These are phyloP conservation scores for Xenopus borealis DNA, from an alignment of 2,113 vertebrate species.

Conservation along the genomic window DNA sequence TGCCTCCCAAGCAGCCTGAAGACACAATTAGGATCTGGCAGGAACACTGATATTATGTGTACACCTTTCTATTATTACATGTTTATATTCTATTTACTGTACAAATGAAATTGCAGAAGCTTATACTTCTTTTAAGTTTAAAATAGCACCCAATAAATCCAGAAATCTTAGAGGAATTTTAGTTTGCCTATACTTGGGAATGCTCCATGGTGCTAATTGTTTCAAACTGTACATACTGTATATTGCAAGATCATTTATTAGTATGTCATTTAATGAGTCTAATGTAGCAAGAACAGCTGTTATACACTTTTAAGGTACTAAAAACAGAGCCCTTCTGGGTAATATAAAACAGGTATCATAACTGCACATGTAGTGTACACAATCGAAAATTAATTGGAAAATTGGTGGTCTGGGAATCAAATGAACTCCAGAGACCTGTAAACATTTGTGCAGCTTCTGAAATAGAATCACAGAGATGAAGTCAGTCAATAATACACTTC, in stretches of 20 bases:
- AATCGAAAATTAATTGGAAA: constrained; percentile 57
- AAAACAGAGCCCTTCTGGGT: constrained; percentile 51
- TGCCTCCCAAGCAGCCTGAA: no score
- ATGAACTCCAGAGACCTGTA: constrained; percentile 46
- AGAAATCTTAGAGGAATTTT: no score
- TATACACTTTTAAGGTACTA: constrained; percentile 50
- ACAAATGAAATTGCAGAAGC: no score
- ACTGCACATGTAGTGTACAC: constrained; percentile 43
- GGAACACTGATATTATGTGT: no score
- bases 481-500: constrained; percentile 51
- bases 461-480: constrained; percentile 42
- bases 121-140: no score
- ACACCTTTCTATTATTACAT: no score
- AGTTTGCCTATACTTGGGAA: no score
- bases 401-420: constrained; percentile 49
- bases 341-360: constrained; percentile 48
- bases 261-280: constrained; percentile 54
- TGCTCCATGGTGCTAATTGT: no score
- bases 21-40: no score
- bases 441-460: constrained; percentile 52
- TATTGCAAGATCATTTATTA: constrained; percentile 36
- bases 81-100: no score
- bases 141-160: no score
- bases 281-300: constrained; percentile 56
- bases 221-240: no score